These are phyloP conservation scores for Decapterus maruadsi DNA, from an alignment of 2,797 vertebrate species.

Conservation along the genomic window DNA sequence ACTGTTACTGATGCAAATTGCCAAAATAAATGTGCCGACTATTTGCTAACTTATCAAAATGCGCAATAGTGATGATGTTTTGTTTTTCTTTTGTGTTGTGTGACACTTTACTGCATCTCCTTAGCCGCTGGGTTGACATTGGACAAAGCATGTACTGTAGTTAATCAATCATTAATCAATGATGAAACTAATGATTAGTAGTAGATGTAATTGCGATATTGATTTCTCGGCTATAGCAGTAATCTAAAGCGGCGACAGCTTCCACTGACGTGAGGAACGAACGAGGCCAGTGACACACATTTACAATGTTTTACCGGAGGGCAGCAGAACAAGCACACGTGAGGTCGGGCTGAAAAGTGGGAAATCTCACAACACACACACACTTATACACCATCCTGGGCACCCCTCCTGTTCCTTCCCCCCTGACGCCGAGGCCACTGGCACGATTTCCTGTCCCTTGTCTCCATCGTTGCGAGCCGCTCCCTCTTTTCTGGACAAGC, in stretches of 20 bases:
- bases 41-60: neutral
- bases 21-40: neutral
- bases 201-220: neutral
- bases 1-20: neutral
- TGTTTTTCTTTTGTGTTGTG: neutral
- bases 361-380: constrained; percentile 58
- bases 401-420: constrained; percentile 83
- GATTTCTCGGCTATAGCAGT: neutral
- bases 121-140: neutral
- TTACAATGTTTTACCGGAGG: constrained; percentile 11
- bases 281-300: constrained; percentile 18
- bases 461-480: constrained; percentile 63
- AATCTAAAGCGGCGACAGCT: neutral
- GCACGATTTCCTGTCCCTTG: constrained; percentile 75
- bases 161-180: neutral
- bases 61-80: neutral
- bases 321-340: constrained; percentile 17
- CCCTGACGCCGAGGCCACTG: constrained; percentile 71
- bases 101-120: neutral
- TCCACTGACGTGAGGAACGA: constrained; percentile 10
- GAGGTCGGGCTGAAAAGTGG: constrained; percentile 41
- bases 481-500: constrained; percentile 59
- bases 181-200: neutral
- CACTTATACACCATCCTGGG: constrained; percentile 60
- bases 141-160: neutral